Evolutionary conservation across 2,797 vertebrate genomes (phyloP), one percentile per base, ranked within the genome.

Genomic region (Sebastes steindachneri): DNA sequence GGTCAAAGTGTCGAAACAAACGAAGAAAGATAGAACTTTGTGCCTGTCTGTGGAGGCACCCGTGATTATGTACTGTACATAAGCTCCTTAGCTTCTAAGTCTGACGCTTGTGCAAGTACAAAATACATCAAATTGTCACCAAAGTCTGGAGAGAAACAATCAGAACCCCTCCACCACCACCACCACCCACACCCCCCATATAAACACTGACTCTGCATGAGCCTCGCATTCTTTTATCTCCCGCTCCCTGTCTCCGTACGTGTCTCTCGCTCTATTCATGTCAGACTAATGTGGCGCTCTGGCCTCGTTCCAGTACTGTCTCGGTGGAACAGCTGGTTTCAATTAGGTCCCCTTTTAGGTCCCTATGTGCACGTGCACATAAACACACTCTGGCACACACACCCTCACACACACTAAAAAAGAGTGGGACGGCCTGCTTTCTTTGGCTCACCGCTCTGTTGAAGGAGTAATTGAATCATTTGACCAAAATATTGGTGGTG

Each of bases 291-390:
- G 92, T 82, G 91, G 70, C 59, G 51, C 41, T 21, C 73, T 97
- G 96, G 96, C 95, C 85, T 82, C 41, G 2, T 85, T 93, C 87
- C 93, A 97, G 91, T 75, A 82, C 62, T 72, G 82, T 89, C 95
- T 92, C 86, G 89, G 91, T 82, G 78, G 90, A 96, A 93, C 96
- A 98, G 96, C 96, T 98, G 97, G 94, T 96, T 94, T 93, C 95
- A 96, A 96, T 97, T 96, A 96, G 79, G 75, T 87, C 82, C 75
- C 69, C 77, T 83, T 90, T 91, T 75, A 83, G 77, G 71, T 78
- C 68, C 53, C 45, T 29, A 21, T 63, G 55, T 82, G 62, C 69
- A 70, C 3, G 0, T 51, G 41, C 60, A 65, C 51, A 63, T 14
- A 63, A 9, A 35, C 28, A 57, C n/a, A 55, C 63, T 31, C 66